Conservation (phyloP, 2,888 invertebrate species). For the Invenusta paracnida region DNA sequence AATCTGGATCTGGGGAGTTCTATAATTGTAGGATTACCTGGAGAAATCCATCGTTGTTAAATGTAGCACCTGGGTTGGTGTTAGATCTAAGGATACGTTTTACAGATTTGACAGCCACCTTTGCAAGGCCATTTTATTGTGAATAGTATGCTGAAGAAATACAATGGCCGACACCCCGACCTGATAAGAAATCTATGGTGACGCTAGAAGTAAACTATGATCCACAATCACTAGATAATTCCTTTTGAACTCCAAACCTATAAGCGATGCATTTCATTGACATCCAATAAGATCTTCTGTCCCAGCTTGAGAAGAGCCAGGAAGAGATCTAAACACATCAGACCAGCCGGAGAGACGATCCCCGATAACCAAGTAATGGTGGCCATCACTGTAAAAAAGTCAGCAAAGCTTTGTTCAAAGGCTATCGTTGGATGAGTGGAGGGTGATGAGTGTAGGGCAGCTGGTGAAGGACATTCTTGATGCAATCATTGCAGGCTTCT, state of each 20-base stretch:
- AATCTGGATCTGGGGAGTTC: not conserved
- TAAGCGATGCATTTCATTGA: not conserved
- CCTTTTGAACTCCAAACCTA: not conserved
- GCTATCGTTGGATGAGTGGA: too few species aligned
- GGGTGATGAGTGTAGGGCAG: not conserved
- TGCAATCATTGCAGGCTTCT: not conserved
- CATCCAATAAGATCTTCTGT: not conserved
- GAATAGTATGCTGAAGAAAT: not conserved
- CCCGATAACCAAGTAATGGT: not conserved
- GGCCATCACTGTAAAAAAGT: not conserved
- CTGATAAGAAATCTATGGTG: not conserved
- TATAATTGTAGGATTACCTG: not conserved
- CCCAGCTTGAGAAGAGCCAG: not conserved
- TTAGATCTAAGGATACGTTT: not conserved
- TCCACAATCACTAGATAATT: not conserved
- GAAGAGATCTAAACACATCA: not conserved
- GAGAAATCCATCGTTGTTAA: not conserved
- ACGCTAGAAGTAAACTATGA: not conserved
- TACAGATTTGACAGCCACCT: not conserved
- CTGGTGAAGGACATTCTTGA: not conserved
- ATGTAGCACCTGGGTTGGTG: too few species aligned
- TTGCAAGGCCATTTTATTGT: not conserved
- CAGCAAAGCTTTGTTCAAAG: not conserved
- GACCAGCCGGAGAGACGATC: not conserved
- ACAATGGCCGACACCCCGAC: not conserved